phyloP scores from a whole-genome alignment of 2,797 vertebrate genomes.

The Podarcis lilfordi region DNA sequence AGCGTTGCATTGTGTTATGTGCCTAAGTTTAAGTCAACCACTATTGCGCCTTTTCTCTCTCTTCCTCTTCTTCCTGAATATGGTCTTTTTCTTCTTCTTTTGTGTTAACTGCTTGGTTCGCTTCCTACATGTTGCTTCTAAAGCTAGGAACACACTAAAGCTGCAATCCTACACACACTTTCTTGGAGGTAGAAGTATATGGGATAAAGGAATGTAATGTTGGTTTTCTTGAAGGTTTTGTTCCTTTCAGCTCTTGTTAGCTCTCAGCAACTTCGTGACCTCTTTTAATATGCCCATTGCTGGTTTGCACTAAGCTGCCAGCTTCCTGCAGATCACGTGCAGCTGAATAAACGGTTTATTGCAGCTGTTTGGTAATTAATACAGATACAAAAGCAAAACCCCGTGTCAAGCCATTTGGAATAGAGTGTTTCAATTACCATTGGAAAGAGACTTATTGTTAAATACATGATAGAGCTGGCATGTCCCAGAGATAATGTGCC shows the following conservation, averaged over 20 bases:
- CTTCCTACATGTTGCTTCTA: not conserved
- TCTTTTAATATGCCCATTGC: not conserved
- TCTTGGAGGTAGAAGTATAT: not conserved
- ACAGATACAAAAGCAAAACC: slow-evolving; percentile 59
- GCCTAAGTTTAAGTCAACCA: not conserved
- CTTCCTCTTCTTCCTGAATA: not conserved
- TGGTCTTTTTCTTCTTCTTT: not conserved
- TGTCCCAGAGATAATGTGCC: slow-evolving; percentile 11
- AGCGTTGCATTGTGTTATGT: not conserved
- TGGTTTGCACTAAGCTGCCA: slow-evolving; percentile 23
- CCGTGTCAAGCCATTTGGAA: slow-evolving; percentile 50
- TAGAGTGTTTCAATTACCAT: slow-evolving; percentile 36
- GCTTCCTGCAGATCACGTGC: not conserved
- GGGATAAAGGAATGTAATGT: not conserved
- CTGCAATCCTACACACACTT: not conserved
- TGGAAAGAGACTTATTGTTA: slow-evolving; percentile 43
- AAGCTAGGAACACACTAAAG: not conserved
- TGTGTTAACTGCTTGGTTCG: not conserved
- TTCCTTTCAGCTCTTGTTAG: slow-evolving; percentile 6
- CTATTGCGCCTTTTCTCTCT: not conserved
- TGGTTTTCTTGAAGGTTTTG: not conserved
- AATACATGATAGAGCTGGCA: not conserved
- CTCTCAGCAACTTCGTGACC: not conserved
- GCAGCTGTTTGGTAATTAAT: slow-evolving; percentile 56
- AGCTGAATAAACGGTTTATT: slow-evolving; percentile 43